Percentiles rank a stretch among this genome's conserved stretches.
Conservation (phyloP, 2,797 vertebrate genomes). For the Lithobates pipiens region DNA sequence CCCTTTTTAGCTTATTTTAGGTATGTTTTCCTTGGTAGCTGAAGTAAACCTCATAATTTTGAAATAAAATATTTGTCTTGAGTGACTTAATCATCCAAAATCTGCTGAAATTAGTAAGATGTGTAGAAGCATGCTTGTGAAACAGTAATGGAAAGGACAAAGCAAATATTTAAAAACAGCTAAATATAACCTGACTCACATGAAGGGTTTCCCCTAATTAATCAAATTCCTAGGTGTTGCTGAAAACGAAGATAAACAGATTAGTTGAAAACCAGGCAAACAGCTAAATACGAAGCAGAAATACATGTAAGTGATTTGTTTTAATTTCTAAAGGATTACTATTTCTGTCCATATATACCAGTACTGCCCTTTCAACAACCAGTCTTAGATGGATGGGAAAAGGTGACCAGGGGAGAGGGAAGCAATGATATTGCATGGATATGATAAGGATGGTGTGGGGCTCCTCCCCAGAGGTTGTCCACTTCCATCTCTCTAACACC, state of each 20-base stretch:
- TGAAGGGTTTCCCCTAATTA: neutral
- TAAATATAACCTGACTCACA: neutral
- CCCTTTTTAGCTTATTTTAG: neutral
- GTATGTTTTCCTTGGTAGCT: neutral
- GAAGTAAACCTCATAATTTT: conserved; percentile 1
- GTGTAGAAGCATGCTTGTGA: neutral
- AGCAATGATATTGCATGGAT: too few relatives aligned
- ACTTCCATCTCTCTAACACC: too few relatives aligned
- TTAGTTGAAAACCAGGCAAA: neutral
- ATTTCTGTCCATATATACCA: too few relatives aligned
- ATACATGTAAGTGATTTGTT: too few relatives aligned
- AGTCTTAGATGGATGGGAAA: too few relatives aligned
- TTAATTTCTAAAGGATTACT: too few relatives aligned
- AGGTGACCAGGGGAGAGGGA: too few relatives aligned
- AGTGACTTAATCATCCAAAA: neutral
- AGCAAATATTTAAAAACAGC: neutral
- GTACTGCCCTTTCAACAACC: too few relatives aligned
- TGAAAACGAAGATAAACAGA: neutral
- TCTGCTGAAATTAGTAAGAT: neutral
- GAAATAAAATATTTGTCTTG: neutral
- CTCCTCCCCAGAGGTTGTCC: too few relatives aligned
- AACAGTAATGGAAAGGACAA: neutral
- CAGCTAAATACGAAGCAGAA: neutral
- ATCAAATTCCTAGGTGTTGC: neutral
- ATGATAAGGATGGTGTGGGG: too few relatives aligned